Evolutionary conservation across 2,113 vertebrate species (phyloP).

Genomic region (Bufo bufo): DNA sequence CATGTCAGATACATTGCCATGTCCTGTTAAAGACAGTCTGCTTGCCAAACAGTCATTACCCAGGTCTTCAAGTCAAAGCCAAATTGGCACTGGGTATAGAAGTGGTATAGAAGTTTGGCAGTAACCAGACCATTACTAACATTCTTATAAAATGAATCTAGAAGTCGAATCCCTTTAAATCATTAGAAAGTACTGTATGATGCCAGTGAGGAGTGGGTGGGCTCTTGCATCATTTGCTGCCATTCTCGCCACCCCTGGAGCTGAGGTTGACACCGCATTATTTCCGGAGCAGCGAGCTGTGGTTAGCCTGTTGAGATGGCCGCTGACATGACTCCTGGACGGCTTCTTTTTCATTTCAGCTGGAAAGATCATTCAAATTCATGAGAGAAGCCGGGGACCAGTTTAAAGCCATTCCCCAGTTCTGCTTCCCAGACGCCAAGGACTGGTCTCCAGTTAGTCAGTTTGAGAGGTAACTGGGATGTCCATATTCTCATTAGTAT

Average conservation of each 20-base stretch:
- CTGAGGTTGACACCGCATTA: neutral
- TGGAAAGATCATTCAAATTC: conserved; percentile 95
- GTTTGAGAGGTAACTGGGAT: conserved; percentile 82
- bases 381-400: conserved; percentile 95
- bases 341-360: conserved; percentile 68
- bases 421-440: conserved; percentile 98
- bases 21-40: too few species aligned
- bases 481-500: neutral
- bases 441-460: conserved; percentile 94
- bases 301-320: neutral
- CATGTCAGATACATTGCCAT: too few species aligned
- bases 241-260: neutral
- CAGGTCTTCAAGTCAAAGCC: too few species aligned
- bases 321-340: neutral
- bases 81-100: too few species aligned
- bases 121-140: too few species aligned
- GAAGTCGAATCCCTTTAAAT: too few species aligned
- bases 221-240: neutral
- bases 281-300: neutral
- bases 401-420: conserved; percentile 97
- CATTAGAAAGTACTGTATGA: too few species aligned
- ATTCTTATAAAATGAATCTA: too few species aligned
- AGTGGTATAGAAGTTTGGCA: too few species aligned
- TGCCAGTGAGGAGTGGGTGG: too few species aligned
- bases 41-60: too few species aligned